Conservation (phyloP, 2,797 vertebrate genomes). For the Bradypus variegatus region DNA sequence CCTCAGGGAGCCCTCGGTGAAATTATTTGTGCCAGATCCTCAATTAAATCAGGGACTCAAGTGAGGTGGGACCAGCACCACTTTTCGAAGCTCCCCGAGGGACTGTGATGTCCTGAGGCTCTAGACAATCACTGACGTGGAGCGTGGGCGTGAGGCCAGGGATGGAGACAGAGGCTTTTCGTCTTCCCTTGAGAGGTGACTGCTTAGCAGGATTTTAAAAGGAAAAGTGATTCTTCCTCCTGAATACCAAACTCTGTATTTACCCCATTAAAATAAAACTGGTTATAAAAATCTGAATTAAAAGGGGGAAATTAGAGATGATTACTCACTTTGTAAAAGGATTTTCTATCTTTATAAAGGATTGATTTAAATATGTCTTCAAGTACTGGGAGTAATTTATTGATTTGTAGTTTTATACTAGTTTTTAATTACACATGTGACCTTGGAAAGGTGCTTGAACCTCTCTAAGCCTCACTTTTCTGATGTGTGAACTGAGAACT, state of each 20-base stretch:
- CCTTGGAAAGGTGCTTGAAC: constrained; percentile 16
- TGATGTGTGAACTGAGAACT: neutral
- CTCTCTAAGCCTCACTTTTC: neutral
- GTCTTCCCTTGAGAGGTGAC: neutral
- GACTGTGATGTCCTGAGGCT: neutral
- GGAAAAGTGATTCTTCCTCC: constrained; percentile 12
- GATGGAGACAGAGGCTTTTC: neutral
- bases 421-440: neutral
- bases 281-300: constrained; percentile 13
- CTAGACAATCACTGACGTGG: neutral
- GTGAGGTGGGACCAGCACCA: neutral
- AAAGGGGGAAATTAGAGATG: neutral
- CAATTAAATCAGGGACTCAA: neutral
- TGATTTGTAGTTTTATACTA: constrained; percentile 5
- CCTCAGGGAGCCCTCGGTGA: neutral
- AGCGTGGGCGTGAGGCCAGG: neutral
- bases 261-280: neutral
- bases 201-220: neutral
- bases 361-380: constrained; percentile 20
- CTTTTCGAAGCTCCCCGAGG: neutral
- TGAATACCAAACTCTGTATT: constrained; percentile 19
- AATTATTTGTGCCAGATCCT: neutral
- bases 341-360: constrained; percentile 20
- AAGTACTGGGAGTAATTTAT: neutral
- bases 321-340: constrained; percentile 25